A percentile compares a stretch with the other conserved stretches of the same genome.
These are phyloP conservation scores for Psephotus haematonotus DNA, from an alignment of 2,113 vertebrate species.

Conservation along the genomic window DNA sequence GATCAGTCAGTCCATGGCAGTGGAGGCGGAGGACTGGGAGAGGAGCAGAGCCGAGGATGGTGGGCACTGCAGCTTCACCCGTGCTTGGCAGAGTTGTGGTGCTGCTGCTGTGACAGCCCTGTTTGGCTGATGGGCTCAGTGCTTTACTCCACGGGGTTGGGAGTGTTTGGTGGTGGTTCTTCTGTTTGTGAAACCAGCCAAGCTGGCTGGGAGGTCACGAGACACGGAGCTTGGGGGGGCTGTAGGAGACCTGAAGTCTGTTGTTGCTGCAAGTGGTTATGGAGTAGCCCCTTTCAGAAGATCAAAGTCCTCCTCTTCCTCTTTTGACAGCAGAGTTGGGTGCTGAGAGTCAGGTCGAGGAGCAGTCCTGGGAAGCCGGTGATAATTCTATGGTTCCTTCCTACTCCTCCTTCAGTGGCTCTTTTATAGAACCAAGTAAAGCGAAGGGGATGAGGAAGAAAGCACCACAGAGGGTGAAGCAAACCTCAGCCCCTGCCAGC, in stretches of 20 bases:
- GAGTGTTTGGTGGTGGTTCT: neutral
- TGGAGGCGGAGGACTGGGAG: accelerated
- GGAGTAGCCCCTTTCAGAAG: accelerated
- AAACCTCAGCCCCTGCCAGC: conserved; percentile 86
- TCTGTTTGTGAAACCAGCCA: neutral
- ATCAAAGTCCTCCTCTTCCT: neutral
- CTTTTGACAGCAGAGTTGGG: neutral
- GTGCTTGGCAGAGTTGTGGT: neutral
- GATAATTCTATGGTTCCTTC: neutral
- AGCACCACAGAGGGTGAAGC: conserved; percentile 80
- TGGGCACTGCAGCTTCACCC: too few relatives aligned
- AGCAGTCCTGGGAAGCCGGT: neutral
- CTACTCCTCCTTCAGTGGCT: conserved; percentile 55
- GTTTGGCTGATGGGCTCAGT: neutral
- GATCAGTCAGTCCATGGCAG: neutral
- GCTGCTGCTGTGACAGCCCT: neutral
- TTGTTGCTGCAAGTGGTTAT: neutral
- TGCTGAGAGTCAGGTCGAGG: neutral
- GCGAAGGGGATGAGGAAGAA: conserved; percentile 84
- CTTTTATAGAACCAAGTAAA: conserved; percentile 70
- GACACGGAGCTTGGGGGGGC: too few relatives aligned
- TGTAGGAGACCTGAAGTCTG: neutral
- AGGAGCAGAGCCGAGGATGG: neutral
- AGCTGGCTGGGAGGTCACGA: neutral
- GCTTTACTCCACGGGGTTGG: neutral